Evolutionary conservation across 1,140 invertebrate genomes (phyloP).

Genomic region (Trichomalopsis sarcophagae): DNA sequence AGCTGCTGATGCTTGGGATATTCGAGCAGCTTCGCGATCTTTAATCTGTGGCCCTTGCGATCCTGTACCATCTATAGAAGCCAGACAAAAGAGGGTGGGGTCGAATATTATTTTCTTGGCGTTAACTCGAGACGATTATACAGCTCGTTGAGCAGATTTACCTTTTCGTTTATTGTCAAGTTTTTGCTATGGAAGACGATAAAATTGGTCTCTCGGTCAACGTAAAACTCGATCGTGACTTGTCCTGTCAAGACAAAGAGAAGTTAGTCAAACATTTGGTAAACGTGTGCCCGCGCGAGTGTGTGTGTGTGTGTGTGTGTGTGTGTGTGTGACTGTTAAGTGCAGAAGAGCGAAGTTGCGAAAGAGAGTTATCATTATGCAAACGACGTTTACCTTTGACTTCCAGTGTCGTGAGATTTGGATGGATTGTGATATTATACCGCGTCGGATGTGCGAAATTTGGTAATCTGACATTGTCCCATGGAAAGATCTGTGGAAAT

Average conservation of each 20-base stretch:
- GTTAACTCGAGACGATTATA: too few species aligned
- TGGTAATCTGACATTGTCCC: conserved; percentile 91
- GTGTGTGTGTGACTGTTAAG: too few species aligned
- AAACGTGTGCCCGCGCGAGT: too few species aligned
- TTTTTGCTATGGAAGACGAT: conserved; percentile 94
- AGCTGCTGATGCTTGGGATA: conserved; percentile 89
- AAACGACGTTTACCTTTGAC: conserved; percentile 81
- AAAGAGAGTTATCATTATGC: background rate
- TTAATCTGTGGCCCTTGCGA: conserved; percentile 81
- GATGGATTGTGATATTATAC: conserved; percentile 94
- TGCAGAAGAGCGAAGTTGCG: background rate
- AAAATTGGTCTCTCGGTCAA: conserved; percentile 89
- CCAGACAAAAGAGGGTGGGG: background rate
- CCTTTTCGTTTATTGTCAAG: conserved; percentile 90
- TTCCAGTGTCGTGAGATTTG: conserved; percentile 92
- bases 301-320: too few species aligned
- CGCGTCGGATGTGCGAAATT: conserved; percentile 85
- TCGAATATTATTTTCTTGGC: background rate
- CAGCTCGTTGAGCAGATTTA: conserved; percentile 61
- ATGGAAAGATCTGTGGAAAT: conserved; percentile 85
- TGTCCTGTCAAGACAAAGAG: conserved; percentile 78
- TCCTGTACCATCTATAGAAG: conserved; percentile 82
- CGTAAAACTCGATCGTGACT: conserved; percentile 88
- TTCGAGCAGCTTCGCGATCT: conserved; percentile 85
- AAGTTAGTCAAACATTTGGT: background rate